Evolutionary conservation across 2,888 invertebrate genomes (phyloP).

Genomic region (Athetis lepigone): DNA sequence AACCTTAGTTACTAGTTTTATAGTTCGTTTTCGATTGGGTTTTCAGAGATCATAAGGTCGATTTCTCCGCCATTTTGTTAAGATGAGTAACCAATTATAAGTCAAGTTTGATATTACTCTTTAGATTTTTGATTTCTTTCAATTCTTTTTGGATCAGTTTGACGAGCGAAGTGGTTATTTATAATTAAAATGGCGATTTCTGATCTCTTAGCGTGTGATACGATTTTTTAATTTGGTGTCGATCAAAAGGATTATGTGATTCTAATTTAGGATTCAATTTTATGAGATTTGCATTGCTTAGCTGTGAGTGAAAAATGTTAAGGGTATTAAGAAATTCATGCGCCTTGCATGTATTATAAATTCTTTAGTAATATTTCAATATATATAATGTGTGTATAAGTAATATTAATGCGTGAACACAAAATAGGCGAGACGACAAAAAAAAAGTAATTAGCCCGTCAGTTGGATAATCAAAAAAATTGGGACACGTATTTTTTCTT

Average conservation of each 20-base stretch:
- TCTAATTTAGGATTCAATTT: slow-evolving; percentile 60
- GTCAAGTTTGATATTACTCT: slow-evolving; percentile 87
- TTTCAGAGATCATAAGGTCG: slow-evolving; percentile 63
- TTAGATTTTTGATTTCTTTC: slow-evolving; percentile 88
- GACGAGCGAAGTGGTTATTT: slow-evolving; percentile 75
- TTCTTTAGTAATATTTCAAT: not conserved
- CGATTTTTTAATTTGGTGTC: slow-evolving; percentile 81
- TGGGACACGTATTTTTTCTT: no score
- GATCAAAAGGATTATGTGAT: slow-evolving; percentile 80
- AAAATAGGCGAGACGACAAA: no score
- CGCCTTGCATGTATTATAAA: not conserved
- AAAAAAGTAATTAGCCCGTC: no score
- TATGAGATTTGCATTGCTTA: slow-evolving; percentile 31
- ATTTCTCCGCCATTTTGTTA: slow-evolving; percentile 73
- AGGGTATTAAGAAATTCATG: not conserved
- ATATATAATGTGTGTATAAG: not conserved
- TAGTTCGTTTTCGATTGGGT: slow-evolving; percentile 47
- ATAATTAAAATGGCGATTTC: slow-evolving; percentile 89
- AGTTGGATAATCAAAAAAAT: no score
- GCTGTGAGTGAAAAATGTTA: not conserved
- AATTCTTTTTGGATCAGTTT: slow-evolving; percentile 85
- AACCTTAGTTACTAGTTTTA: slow-evolving; percentile 40
- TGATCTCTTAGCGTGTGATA: slow-evolving; percentile 67
- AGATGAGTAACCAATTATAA: slow-evolving; percentile 87
- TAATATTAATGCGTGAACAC: no score